Percentiles rank a stretch among this genome's conserved stretches.
Conservation (phyloP, 2,888 invertebrate species). For the Drosophila subsilvestris region DNA sequence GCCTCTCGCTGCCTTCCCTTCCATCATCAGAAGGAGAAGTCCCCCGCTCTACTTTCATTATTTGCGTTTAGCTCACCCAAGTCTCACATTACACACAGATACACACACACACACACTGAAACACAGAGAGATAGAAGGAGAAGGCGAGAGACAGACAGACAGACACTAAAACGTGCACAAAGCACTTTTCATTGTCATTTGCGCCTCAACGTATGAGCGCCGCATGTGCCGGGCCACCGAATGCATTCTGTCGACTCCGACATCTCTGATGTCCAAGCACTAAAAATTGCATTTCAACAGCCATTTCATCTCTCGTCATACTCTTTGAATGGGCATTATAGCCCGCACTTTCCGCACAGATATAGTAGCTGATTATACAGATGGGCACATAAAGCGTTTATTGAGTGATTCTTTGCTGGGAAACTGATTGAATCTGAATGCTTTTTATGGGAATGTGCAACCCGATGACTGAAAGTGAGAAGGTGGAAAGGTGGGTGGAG, state of each 20-base stretch:
- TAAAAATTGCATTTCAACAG: slow-evolving; percentile 74
- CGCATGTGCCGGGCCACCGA: slow-evolving; percentile 13
- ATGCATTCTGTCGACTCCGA: slow-evolving; percentile 42
- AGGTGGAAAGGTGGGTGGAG: neutral
- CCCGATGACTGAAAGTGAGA: neutral
- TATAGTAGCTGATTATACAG: neutral
- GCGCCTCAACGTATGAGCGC: slow-evolving; percentile 53
- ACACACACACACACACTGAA: slow-evolving; percentile 13
- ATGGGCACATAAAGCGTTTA: slow-evolving; percentile 5
- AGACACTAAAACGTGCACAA: slow-evolving; percentile 20
- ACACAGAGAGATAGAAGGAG: neutral
- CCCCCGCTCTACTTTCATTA: slow-evolving; percentile 60
- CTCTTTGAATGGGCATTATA: slow-evolving; percentile 38
- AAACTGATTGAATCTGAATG: slow-evolving; percentile 5
- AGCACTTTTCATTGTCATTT: slow-evolving; percentile 69
- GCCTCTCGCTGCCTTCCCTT: slow-evolving; percentile 9
- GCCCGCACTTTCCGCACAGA: slow-evolving; percentile 7
- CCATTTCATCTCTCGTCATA: slow-evolving; percentile 49
- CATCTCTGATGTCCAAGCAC: slow-evolving; percentile 71
- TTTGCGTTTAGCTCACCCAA: slow-evolving; percentile 69
- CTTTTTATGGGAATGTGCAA: neutral
- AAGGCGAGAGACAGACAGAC: neutral
- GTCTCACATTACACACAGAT: slow-evolving; percentile 57
- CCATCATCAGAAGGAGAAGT: no score
- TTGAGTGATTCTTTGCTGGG: neutral